A percentile compares a stretch with the other conserved stretches of the same genome.
phyloP scores from a whole-genome alignment of 2,113 vertebrate genomes.

The Malaclemys terrapin region DNA sequence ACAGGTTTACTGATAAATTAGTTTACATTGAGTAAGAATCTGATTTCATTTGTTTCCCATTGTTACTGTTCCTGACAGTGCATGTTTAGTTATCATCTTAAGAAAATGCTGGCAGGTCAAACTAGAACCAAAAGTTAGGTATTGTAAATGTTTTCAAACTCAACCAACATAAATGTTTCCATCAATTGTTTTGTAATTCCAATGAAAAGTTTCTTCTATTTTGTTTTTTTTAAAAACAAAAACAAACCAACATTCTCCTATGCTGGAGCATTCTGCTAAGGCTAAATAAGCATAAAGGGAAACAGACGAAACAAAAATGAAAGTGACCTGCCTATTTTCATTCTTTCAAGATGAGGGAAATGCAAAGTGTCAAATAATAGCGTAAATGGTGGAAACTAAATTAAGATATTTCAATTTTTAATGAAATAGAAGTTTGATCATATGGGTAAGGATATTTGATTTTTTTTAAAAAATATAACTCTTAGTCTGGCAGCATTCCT shows the following conservation, averaged over 20 bases:
- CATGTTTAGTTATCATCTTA: background rate
- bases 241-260: background rate
- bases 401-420: background rate
- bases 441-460: background rate
- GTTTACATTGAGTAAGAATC: background rate
- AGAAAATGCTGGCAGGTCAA: background rate
- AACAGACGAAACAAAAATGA: background rate
- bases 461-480: background rate
- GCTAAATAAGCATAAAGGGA: background rate
- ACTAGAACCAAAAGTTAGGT: background rate
- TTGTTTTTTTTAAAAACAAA: background rate
- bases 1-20: background rate
- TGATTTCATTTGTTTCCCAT: background rate
- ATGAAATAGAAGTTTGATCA: background rate
- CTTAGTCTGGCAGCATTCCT: background rate
- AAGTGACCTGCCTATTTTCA: background rate
- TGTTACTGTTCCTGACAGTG: background rate
- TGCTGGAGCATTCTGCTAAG: background rate
- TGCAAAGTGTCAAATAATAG: background rate
- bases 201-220: background rate
- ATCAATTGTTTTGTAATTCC: background rate
- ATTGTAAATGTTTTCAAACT: background rate
- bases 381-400: background rate
- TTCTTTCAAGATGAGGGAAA: background rate
- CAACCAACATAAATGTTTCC: background rate